These are phyloP conservation scores for Numenius phaeopus DNA, from an alignment of 2,797 vertebrate genomes.

Conservation along the genomic window DNA sequence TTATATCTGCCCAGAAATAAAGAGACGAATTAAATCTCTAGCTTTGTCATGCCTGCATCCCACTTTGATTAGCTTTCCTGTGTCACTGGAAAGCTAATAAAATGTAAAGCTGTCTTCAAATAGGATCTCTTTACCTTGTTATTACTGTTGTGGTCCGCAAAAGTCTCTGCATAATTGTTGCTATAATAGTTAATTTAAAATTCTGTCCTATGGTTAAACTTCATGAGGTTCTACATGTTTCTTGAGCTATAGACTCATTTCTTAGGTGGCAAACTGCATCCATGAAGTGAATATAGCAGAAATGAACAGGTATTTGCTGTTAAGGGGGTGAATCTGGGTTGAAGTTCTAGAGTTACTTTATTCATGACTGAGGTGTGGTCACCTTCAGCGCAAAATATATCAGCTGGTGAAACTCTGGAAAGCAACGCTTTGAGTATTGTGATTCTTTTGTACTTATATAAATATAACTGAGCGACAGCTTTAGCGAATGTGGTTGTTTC, in stretches of 20 bases:
- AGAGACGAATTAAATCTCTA: background rate
- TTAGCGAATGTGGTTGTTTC: background rate
- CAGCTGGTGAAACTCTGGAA: background rate
- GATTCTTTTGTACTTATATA: fast-evolving
- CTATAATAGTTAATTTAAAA: background rate
- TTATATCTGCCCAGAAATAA: background rate
- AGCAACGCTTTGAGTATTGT: fast-evolving
- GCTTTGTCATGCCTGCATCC: background rate
- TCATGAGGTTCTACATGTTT: background rate
- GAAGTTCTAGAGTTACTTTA: background rate
- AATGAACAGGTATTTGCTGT: background rate
- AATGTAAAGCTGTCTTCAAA: background rate
- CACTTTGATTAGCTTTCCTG: background rate
- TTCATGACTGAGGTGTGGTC: background rate
- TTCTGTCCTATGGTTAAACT: background rate
- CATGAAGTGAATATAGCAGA: background rate
- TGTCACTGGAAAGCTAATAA: background rate
- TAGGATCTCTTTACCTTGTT: background rate
- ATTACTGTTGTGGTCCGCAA: background rate
- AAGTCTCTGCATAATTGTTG: background rate
- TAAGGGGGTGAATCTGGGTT: fast-evolving
- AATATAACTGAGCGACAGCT: background rate
- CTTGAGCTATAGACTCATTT: background rate
- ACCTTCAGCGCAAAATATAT: background rate
- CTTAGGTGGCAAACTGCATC: background rate